Evolutionary conservation across 1,140 invertebrate species (phyloP), one percentile per base, ranked within the genome.

Genomic region (Drosophila pseudoananassae): DNA sequence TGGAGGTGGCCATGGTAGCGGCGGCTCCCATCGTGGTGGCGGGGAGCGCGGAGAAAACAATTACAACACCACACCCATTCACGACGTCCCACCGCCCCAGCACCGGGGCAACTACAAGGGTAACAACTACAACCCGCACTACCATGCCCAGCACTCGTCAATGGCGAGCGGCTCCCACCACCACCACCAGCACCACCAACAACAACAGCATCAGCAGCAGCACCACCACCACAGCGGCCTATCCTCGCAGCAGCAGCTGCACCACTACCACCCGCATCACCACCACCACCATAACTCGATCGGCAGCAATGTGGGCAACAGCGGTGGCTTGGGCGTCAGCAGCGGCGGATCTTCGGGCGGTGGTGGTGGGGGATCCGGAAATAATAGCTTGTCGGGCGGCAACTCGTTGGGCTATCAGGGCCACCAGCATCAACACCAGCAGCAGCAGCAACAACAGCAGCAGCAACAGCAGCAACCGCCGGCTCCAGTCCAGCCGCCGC

Each of bases 401-500:
- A 72, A 64, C 23, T 58, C 73, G 10, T 40, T 85, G 69, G 76
- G 73, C 23, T 89, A 91, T 65, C 81, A 87, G 17, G 76, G 76
- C 10, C 81, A 89, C 55, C 79, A 61, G 51, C 49, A 66, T 52
- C 50, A 70, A 3, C 84, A 90, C 6, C 78, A 80, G 25, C 90
- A 90, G 17, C 85, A 80, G 29, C 82, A 90, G 25, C 88, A 84
- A 23, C 89, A 90, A 5, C 85, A 90, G 17, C 89, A 88, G 45
- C 90, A 90, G 25, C 83, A 83, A n/a, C 87, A 85, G 27, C 83
- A 82, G 38, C 82, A 88, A 43, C 80, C 81, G 27, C 20, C 85
- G 38, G 76, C 80, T 47, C 79, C 79, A 3, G 84, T 77, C 12
- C 90, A 91, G 53, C 91, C 89, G 47, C 92, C 94, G 20, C 94